Conservation (phyloP, 2,888 invertebrate species). For the Dilophus febrilis region DNA sequence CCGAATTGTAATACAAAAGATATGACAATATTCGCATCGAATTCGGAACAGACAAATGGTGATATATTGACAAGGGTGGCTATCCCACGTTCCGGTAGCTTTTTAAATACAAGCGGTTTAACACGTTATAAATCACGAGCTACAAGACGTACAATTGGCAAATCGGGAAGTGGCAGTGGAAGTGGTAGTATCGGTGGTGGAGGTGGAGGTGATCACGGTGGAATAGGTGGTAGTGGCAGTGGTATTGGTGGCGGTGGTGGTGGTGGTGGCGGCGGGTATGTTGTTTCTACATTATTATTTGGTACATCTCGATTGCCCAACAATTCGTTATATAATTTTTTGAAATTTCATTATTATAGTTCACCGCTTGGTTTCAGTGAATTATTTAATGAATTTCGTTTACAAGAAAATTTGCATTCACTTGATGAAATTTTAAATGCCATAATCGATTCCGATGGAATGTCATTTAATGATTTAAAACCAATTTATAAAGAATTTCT, state of each 20-base stretch:
- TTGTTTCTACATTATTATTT: neutral
- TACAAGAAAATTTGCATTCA: slow-evolving; percentile 74
- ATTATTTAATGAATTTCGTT: slow-evolving; percentile 70
- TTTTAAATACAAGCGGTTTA: slow-evolving; percentile 62
- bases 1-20: neutral
- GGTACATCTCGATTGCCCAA: neutral
- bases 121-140: slow-evolving; percentile 52
- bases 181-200: too few relatives aligned
- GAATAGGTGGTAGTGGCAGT: slow-evolving; percentile 18
- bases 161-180: slow-evolving; percentile 18
- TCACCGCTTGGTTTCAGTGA: slow-evolving; percentile 76
- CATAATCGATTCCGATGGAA: slow-evolving; percentile 80
- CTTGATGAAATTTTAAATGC: slow-evolving; percentile 76
- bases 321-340: neutral
- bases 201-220: too few relatives aligned
- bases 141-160: slow-evolving; percentile 23
- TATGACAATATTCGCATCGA: slow-evolving; percentile 16
- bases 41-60: slow-evolving; percentile 40
- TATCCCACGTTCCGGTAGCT: slow-evolving; percentile 70
- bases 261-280: slow-evolving; percentile 10
- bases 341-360: slow-evolving; percentile 31
- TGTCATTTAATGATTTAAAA: slow-evolving; percentile 84
- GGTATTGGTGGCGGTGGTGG: slow-evolving; percentile 21
- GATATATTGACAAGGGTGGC: slow-evolving; percentile 75
- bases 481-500: slow-evolving; percentile 83